A percentile compares a stretch with the other conserved stretches of the same genome.
Evolutionary conservation across 2,113 vertebrate genomes (phyloP).

Genomic region (Stercorarius parasiticus): DNA sequence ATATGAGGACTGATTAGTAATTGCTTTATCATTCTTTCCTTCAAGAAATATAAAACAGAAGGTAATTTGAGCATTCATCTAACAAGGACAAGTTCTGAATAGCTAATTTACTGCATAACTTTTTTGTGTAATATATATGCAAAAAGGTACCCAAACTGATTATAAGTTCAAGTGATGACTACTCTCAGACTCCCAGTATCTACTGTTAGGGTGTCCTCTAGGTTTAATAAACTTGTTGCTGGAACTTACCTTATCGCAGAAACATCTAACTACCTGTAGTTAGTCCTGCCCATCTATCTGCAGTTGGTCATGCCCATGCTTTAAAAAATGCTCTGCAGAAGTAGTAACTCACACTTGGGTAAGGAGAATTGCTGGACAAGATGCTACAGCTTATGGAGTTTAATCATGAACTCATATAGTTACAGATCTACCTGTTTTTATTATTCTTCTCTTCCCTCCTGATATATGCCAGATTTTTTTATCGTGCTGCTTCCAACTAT

Average conservation of each 20-base stretch:
- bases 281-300: background rate
- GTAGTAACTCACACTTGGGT: background rate
- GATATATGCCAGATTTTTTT: background rate
- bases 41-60: background rate
- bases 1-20: background rate
- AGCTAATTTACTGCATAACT: background rate
- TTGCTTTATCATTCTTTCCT: background rate
- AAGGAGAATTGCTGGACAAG: background rate
- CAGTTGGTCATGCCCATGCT: background rate
- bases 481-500: background rate
- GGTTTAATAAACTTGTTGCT: background rate
- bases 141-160: background rate
- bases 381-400: background rate
- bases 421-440: background rate
- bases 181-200: background rate
- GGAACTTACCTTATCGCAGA: background rate
- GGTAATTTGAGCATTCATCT: background rate
- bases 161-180: background rate
- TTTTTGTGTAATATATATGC: background rate
- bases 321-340: background rate
- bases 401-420: background rate
- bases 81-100: background rate
- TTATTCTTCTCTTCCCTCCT: background rate
- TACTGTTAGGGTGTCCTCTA: background rate
- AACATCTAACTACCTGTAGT: background rate